phyloP scores from a whole-genome alignment of 2,888 invertebrate genomes.

The Notocelia uddmanniana region DNA sequence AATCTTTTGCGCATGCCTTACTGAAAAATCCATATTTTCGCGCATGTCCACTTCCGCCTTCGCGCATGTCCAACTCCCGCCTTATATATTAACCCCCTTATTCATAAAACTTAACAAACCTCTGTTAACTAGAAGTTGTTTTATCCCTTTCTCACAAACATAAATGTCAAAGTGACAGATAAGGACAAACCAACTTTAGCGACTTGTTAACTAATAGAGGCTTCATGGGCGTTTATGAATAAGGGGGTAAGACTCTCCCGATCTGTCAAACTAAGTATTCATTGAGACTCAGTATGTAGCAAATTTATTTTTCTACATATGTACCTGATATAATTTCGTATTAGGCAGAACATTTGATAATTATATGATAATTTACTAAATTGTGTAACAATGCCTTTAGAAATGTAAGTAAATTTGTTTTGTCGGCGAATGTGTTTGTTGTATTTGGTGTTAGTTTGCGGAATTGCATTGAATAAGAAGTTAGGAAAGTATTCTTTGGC shows the following conservation, averaged over 20 bases:
- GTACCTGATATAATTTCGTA: not conserved
- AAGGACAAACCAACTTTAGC: no score
- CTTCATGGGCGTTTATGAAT: no score
- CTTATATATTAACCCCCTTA: no score
- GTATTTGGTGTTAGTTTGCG: not conserved
- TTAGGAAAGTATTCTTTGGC: not conserved
- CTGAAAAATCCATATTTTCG: not conserved
- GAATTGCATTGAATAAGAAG: not conserved
- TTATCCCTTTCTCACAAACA: no score
- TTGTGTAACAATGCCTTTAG: not conserved
- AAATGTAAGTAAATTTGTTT: not conserved
- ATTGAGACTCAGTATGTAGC: not conserved
- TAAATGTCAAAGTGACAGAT: no score
- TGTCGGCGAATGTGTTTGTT: not conserved
- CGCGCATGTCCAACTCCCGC: no score
- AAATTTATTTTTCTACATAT: not conserved
- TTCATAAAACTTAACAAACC: no score
- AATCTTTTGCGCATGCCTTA: not conserved
- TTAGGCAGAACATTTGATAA: not conserved
- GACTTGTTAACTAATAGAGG: no score
- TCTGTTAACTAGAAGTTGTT: no score
- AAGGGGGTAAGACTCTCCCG: not conserved
- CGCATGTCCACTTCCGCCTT: not conserved
- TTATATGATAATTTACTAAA: not conserved
- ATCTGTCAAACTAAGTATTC: not conserved